phyloP scores from a whole-genome alignment of 2,113 vertebrate genomes.

The Dipodomys ordii region DNA sequence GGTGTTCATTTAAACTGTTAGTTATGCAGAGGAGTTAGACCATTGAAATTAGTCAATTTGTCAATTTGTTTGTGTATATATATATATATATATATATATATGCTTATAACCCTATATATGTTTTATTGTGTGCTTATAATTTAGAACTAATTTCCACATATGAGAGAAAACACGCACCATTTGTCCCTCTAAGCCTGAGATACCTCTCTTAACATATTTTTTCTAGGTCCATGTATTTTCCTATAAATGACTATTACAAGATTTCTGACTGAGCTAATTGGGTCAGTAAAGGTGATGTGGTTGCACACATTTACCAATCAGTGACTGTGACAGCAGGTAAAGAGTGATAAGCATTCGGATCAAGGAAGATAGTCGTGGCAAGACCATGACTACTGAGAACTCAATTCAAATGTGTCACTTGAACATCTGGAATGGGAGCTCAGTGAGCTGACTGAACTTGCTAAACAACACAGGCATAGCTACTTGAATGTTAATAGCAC shows the following conservation, averaged over 20 bases:
- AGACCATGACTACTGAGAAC: not conserved
- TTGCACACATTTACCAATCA: slow-evolving; percentile 88
- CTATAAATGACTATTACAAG: slow-evolving; percentile 84
- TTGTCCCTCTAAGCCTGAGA: no score
- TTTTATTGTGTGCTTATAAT: no score
- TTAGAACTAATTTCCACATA: no score
- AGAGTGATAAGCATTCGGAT: slow-evolving; percentile 68
- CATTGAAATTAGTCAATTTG: no score
- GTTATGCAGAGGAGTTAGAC: no score
- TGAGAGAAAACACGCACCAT: no score
- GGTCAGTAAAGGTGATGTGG: slow-evolving; percentile 87
- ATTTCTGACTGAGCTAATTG: slow-evolving; percentile 87
- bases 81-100: no score
- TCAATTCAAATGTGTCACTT: not conserved
- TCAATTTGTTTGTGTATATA: no score
- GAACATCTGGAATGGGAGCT: not conserved
- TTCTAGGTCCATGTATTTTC: no score
- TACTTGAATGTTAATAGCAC: not conserved
- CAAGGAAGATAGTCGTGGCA: slow-evolving; percentile 10
- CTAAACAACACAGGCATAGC: not conserved
- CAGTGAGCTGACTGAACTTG: not conserved
- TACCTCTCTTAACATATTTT: no score
- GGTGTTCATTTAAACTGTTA: no score
- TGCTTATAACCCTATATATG: no score
- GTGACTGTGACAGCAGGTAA: slow-evolving; percentile 88